These are phyloP conservation scores for Hafferia zeledoni DNA, from an alignment of 2,797 vertebrate species.

Conservation along the genomic window DNA sequence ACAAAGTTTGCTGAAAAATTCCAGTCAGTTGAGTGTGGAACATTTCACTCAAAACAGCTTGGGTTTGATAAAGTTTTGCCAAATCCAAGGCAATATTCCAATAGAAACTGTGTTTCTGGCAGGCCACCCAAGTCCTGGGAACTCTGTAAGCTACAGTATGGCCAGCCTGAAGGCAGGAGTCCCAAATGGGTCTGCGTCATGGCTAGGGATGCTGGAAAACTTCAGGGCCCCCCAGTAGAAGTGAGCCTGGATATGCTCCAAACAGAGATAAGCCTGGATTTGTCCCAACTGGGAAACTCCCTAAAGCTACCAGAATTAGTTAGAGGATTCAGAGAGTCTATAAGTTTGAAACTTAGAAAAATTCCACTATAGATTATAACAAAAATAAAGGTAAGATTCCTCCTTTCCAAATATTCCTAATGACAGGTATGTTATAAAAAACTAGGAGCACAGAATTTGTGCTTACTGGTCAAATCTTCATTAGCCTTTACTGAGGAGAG, in stretches of 20 bases:
- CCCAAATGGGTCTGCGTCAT: neutral
- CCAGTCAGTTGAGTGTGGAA: slow-evolving; percentile 18
- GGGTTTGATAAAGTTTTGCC: slow-evolving; percentile 22
- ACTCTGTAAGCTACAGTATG: slow-evolving; percentile 26
- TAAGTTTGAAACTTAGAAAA: slow-evolving; percentile 4
- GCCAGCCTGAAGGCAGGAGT: slow-evolving; percentile 46
- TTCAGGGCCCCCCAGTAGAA: slow-evolving; percentile 28
- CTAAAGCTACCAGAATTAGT: slow-evolving; percentile 58
- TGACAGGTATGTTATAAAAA: neutral
- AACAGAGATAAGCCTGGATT: slow-evolving; percentile 39
- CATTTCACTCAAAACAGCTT: slow-evolving; percentile 43
- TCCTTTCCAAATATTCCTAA: neutral
- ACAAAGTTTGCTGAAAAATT: slow-evolving; percentile 5
- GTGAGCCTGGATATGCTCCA: slow-evolving; percentile 32
- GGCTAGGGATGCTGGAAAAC: slow-evolving; percentile 36
- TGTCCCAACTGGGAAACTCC: slow-evolving; percentile 46
- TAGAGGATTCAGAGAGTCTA: neutral
- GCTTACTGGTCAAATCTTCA: neutral
- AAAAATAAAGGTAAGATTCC: neutral
- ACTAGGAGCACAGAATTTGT: neutral
- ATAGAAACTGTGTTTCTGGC: slow-evolving; percentile 41
- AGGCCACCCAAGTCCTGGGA: slow-evolving; percentile 33
- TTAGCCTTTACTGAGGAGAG: neutral
- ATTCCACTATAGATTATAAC: neutral
- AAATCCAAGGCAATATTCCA: slow-evolving; percentile 41